Conservation (phyloP, 2,113 vertebrate genomes). For the Saccopteryx bilineata region DNA sequence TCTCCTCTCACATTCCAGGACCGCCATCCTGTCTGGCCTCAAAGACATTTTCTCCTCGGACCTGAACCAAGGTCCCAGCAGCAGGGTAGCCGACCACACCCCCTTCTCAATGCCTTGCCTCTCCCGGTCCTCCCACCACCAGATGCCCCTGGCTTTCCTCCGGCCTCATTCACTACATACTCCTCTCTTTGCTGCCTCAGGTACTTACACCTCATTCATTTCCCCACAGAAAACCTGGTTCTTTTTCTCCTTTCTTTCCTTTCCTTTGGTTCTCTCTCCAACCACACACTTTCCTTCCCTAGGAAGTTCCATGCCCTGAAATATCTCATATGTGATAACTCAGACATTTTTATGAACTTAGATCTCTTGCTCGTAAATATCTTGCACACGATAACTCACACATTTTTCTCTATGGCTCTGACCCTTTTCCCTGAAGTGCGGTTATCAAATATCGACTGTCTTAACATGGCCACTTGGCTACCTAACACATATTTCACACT, state of each 20-base stretch:
- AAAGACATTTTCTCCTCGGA: neutral
- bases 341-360: neutral
- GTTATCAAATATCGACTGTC: conserved; percentile 34
- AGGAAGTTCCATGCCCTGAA: neutral
- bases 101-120: neutral
- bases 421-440: neutral
- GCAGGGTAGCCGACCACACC: neutral
- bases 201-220: neutral
- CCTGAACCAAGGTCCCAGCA: neutral
- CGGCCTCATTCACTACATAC: neutral
- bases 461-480: neutral
- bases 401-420: neutral
- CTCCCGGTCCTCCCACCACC: neutral
- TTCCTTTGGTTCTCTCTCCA: neutral
- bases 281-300: neutral
- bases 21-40: neutral
- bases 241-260: neutral
- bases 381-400: neutral
- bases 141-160: neutral
- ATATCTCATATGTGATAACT: neutral
- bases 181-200: neutral
- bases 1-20: neutral
- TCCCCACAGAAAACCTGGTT: neutral
- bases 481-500: neutral
- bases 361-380: neutral